Evolutionary conservation across 2,888 invertebrate genomes (phyloP).

Genomic region (Drosophila eohydei): DNA sequence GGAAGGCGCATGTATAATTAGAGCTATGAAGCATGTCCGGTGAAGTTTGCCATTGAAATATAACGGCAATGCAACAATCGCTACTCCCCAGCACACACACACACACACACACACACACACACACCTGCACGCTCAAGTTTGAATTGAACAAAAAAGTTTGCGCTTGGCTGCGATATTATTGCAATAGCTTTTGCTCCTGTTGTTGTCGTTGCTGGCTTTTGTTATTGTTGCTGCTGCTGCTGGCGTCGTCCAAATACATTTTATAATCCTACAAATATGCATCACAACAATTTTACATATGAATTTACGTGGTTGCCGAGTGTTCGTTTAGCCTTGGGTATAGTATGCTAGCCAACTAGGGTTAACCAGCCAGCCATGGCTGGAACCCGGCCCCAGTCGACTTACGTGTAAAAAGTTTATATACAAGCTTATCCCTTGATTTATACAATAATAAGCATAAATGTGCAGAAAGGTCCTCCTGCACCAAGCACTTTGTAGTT

Average conservation of each 20-base stretch:
- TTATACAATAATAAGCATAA: conserved; percentile 76
- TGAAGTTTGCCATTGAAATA: conserved; percentile 80
- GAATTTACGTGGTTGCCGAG: conserved; percentile 48
- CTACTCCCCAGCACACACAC: conserved; percentile 17
- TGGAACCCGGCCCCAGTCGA: conserved; percentile 10
- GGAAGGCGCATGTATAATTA: conserved; percentile 80
- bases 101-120: conserved; percentile 16
- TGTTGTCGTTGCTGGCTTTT: background rate
- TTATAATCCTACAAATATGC: conserved; percentile 70
- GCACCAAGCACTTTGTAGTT: conserved; percentile 4
- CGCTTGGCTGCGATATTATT: conserved; percentile 54
- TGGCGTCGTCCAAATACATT: conserved; percentile 63
- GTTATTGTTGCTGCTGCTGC: conserved; percentile 24
- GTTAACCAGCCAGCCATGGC: conserved; percentile 26
- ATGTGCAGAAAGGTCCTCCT: conserved; percentile 56
- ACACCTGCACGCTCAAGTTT: conserved; percentile 48
- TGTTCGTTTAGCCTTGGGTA: conserved; percentile 50
- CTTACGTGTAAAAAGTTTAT: conserved; percentile 49
- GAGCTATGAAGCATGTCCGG: conserved; percentile 81
- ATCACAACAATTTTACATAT: conserved; percentile 52
- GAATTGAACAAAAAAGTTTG: conserved; percentile 65
- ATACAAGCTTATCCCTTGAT: conserved; percentile 72
- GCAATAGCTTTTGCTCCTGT: conserved; percentile 28
- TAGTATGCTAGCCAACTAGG: conserved; percentile 55
- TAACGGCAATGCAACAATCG: conserved; percentile 52